These are phyloP conservation scores for Etheostoma nigrum DNA, from an alignment of 2,797 vertebrate species.

Conservation along the genomic window DNA sequence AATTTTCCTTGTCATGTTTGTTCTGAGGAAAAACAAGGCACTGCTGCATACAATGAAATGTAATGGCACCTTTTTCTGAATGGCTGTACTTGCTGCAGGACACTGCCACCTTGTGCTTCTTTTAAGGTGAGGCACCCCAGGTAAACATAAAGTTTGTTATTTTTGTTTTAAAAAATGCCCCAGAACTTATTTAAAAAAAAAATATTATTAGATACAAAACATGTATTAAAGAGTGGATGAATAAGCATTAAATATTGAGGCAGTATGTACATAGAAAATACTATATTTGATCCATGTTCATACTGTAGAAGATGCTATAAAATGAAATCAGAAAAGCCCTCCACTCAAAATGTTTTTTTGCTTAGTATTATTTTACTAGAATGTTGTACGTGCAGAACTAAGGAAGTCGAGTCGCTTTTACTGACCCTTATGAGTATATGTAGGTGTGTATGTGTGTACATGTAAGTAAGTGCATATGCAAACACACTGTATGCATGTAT, in stretches of 20 bases:
- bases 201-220: background rate
- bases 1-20: constrained; percentile 49
- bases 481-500: too few species aligned
- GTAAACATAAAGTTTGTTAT: background rate
- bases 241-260: background rate
- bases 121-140: background rate
- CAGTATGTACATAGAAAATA: background rate
- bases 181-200: background rate
- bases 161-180: background rate
- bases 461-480: too few species aligned
- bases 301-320: background rate
- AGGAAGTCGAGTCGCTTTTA: too few species aligned
- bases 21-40: constrained; percentile 31
- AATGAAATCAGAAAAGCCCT: background rate
- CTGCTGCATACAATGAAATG: constrained; percentile 57
- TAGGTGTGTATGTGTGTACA: too few species aligned
- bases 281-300: background rate
- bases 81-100: constrained; percentile 53
- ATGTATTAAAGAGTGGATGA: background rate
- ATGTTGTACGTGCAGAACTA: background rate
- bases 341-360: background rate
- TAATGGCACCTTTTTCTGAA: constrained; percentile 61
- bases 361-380: background rate
- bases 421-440: too few species aligned
- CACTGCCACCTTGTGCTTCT: constrained; percentile 73